Conservation (phyloP, 2,888 invertebrate species). For the Drosophila neonasuta region DNA sequence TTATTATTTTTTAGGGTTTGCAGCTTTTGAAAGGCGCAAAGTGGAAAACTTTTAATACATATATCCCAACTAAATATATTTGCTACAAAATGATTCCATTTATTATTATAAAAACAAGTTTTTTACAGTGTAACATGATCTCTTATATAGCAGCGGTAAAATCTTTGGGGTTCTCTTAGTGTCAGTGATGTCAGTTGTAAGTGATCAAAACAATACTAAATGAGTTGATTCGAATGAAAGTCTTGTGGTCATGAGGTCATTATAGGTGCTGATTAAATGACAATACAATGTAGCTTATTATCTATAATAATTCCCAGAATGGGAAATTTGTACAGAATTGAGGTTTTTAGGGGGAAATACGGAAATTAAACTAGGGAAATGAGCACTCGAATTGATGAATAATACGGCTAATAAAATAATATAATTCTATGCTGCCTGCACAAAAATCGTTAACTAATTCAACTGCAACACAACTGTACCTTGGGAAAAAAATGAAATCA, state of each 20-base stretch:
- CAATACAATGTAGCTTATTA: background rate
- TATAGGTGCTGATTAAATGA: background rate
- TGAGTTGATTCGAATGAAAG: background rate
- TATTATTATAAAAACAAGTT: too few species aligned
- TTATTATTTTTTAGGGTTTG: too few species aligned
- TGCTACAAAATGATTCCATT: too few species aligned
- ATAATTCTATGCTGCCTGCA: background rate
- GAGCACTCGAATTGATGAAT: background rate
- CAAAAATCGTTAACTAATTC: constrained; percentile 2
- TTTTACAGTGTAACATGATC: background rate
- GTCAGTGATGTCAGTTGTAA: background rate
- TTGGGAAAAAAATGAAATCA: background rate
- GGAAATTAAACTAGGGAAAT: background rate
- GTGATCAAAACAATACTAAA: constrained; percentile 1
- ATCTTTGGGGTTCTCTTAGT: background rate
- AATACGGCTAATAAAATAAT: too few species aligned
- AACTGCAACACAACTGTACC: constrained; percentile 42
- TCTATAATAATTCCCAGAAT: background rate
- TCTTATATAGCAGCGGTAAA: background rate
- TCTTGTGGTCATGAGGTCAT: constrained; percentile 16
- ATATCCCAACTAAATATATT: too few species aligned
- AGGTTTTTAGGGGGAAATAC: background rate
- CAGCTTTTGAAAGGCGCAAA: too few species aligned
- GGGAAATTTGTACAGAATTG: background rate
- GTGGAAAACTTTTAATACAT: too few species aligned